Evolutionary conservation across 1,140 invertebrate species (phyloP), one percentile per base, ranked within the genome.

Genomic region (Drosophila eugracilis): DNA sequence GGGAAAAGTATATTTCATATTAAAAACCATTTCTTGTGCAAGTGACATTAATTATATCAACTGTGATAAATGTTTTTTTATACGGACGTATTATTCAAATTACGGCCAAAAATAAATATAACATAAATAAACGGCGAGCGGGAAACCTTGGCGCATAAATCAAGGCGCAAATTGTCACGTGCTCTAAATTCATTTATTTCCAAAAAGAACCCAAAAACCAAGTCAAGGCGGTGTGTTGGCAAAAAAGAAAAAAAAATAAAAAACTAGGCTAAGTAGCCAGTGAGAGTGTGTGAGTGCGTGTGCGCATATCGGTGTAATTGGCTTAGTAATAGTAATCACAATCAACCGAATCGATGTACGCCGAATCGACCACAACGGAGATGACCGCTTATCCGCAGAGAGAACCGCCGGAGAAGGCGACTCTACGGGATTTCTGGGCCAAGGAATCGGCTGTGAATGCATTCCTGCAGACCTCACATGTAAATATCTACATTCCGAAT

Each of bases 361-460:
- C 88, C 71, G 86, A 89, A 65, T 89, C 86, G 45, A 89, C 71
- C 65, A 89, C 80, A 52, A 90, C 86, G 48, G 86, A 80, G 85
- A 79, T 80, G 86, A 89, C 85, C 69, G 77, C 77, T 58, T 88
- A 86, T 62, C 80, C 75, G 22, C 21, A 59, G 32, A 57, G 80
- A 4, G 83, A 86, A 39, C 73, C 58, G 2, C 78, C 83, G 14
- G 75, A 80, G 19, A 83, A 83, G 54, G 26, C 75, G 5, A 86
- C 89, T 3, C 74, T 90, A 34, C 89, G 89, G 37, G 89, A 90
- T 71, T 90, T 89, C 24, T 90, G 89, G 89, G 89, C 89, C 39
- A 90, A 90, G 65, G 89, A 90, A 15, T 85, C 89, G 47, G 89
- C 89, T 36, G 72, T 90, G 21, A 90, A 90, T 83, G 89, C 89